Evolutionary conservation across 2,888 invertebrate genomes (phyloP).

Genomic region (Campoplex capitator): DNA sequence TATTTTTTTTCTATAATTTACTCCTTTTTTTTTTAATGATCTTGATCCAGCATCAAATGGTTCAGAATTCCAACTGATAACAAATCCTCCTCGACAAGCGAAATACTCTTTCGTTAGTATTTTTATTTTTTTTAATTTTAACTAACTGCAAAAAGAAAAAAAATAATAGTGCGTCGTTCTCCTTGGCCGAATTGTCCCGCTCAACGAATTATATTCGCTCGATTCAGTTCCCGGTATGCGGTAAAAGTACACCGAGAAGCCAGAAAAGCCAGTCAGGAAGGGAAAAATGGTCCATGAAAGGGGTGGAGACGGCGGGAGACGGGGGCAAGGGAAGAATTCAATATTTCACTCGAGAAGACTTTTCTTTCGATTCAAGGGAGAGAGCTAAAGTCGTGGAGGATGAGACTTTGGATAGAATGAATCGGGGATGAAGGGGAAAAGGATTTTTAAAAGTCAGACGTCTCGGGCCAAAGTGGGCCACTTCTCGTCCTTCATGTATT

Average conservation of each 20-base stretch:
- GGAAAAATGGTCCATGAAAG: constrained; percentile 46
- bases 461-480: constrained; percentile 61
- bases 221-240: constrained; percentile 48
- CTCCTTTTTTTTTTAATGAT: not conserved
- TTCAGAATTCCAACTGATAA: constrained; percentile 34
- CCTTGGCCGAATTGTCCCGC: constrained; percentile 53
- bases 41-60: not conserved
- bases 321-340: constrained; percentile 47
- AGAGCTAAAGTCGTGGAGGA: constrained; percentile 39
- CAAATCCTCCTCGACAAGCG: constrained; percentile 27
- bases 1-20: not conserved
- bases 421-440: constrained; percentile 38
- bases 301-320: not conserved
- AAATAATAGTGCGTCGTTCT: not conserved
- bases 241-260: constrained; percentile 4
- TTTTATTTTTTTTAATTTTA: not conserved
- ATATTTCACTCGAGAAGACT: constrained; percentile 60
- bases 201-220: constrained; percentile 57
- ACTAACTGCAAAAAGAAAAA: constrained; percentile 29
- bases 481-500: constrained; percentile 58
- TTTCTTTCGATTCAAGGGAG: constrained; percentile 39
- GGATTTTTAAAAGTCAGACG: constrained; percentile 64
- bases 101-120: not conserved
- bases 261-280: constrained; percentile 27
- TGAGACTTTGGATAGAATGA: constrained; percentile 30